phyloP scores from a whole-genome alignment of 2,888 invertebrate genomes.

The Zygothrica quintamaculata region DNA sequence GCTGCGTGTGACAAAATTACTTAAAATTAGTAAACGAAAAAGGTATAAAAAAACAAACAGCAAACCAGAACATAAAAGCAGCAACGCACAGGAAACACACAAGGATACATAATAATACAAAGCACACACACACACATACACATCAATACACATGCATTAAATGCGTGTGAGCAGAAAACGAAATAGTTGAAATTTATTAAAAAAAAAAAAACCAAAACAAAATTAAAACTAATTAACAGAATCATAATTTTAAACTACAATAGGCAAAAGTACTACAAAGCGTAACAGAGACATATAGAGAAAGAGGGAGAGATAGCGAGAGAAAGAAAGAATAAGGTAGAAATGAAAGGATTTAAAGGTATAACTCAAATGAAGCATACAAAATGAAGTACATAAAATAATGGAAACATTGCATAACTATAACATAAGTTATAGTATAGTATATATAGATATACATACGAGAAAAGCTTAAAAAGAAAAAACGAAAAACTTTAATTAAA shows the following conservation, averaged over 20 bases:
- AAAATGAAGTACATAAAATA: conserved; percentile 60
- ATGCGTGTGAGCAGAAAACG: conserved; percentile 30
- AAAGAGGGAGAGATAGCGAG: conserved; percentile 27
- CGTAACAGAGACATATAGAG: conserved; percentile 10
- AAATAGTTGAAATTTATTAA: conserved; percentile 46
- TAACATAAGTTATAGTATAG: conserved; percentile 67
- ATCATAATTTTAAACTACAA: conserved; percentile 60
- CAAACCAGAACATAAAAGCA: conserved; percentile 35
- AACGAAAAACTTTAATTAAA: conserved; percentile 56
- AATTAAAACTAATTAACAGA: conserved; percentile 19
- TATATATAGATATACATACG: conserved; percentile 54
- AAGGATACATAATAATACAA: conserved; percentile 25
- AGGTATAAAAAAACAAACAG: conserved; percentile 23
- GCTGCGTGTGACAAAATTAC: conserved; percentile 56
- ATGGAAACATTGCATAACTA: conserved; percentile 63
- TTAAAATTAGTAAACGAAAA: conserved; percentile 49
- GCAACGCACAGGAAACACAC: conserved; percentile 33
- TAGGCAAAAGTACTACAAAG: conserved; percentile 53
- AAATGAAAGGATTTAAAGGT: conserved; percentile 44
- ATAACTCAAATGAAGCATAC: conserved; percentile 53
- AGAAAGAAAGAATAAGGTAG: conserved; percentile 23
- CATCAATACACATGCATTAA: conserved; percentile 36
- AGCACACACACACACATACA: conserved; percentile 22
- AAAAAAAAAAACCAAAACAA: conserved; percentile 19
- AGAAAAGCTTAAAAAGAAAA: conserved; percentile 32